Base-by-base conservation (phyloP, 1,140 invertebrate species). In the Drosophila athabasca region DNA sequence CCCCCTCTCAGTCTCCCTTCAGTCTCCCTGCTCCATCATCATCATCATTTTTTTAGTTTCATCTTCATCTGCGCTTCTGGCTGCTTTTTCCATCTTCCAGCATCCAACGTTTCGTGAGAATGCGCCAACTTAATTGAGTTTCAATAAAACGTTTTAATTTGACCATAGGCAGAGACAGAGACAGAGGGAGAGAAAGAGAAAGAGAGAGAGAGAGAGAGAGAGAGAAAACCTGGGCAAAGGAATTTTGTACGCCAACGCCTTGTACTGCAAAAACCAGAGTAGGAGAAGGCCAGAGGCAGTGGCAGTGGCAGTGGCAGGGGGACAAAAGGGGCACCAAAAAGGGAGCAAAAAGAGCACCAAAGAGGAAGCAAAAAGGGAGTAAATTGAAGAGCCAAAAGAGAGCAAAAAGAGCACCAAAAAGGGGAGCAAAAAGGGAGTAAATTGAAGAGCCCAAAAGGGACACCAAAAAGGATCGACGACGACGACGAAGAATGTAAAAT, bases 191-290 rank as follows among this genome's bases (percentile, higher is more conserved):
- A 43, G 31, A 6, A 5, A 26, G 61, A 39, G 52, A 39, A 29
- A 50, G 22, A 53, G 49, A 70, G 31, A 19, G 31, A 31, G 26
- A 26, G 35, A 48, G 31, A 8, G 5, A 26, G 57, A 51, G 53
- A 45, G 45, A 50, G 17, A 54, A 62, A 75, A 67, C 52, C 49
- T 65, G 70, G 59, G 57, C 48, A 64, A 65, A 87, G 83, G 82
- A 87, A 88, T 87, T 87, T 88, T 88, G 82, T 87, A 88, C 82
- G 83, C 82, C 83, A 88, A 87, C 82, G 81, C 81, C 81, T 85
- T 52, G 35, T 54, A 49, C 52, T 24, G 50, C 22, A 53, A 61
- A 52, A 71, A 71, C 41, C 22, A 51, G 46, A 43, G 59, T 43
- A 69, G 69, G 67, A 77, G 70, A 75, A 67, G 76, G 61, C 72